These are phyloP conservation scores for Sphaerophoria taeniata DNA, from an alignment of 2,888 invertebrate species.

Conservation along the genomic window DNA sequence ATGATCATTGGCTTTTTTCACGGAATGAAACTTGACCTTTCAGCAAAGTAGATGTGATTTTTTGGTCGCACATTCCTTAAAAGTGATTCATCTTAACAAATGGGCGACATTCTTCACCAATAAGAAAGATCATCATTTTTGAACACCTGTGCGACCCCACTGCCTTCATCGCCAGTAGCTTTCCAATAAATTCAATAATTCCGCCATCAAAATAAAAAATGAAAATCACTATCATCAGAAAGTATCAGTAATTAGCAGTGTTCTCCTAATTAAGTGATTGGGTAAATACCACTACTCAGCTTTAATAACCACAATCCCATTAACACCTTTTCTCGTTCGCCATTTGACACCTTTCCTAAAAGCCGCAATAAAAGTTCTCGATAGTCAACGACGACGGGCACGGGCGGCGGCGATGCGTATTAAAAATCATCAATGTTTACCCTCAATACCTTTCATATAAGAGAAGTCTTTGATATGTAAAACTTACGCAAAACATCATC, in stretches of 20 bases:
- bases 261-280: conserved; percentile 63
- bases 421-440: conserved; percentile 56
- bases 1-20: neutral
- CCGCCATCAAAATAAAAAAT: conserved; percentile 36
- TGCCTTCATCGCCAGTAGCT: neutral
- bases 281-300: conserved; percentile 17
- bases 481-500: conserved; percentile 61
- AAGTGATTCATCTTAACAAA: too few species aligned
- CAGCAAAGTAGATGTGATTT: too few species aligned
- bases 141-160: too few species aligned
- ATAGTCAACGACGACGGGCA: conserved; percentile 11
- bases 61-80: too few species aligned
- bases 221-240: neutral
- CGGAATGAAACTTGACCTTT: too few species aligned
- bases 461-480: conserved; percentile 35
- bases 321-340: conserved; percentile 60
- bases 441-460: conserved; percentile 32
- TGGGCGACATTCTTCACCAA: too few species aligned
- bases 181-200: neutral
- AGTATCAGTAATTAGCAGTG: conserved; percentile 45
- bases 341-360: conserved; percentile 65
- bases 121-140: too few species aligned
- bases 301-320: conserved; percentile 45
- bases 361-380: conserved; percentile 59
- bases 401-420: conserved; percentile 16